These are phyloP conservation scores for Stegophylla sp. DNA, from an alignment of 2,888 invertebrate species.

Conservation along the genomic window DNA sequence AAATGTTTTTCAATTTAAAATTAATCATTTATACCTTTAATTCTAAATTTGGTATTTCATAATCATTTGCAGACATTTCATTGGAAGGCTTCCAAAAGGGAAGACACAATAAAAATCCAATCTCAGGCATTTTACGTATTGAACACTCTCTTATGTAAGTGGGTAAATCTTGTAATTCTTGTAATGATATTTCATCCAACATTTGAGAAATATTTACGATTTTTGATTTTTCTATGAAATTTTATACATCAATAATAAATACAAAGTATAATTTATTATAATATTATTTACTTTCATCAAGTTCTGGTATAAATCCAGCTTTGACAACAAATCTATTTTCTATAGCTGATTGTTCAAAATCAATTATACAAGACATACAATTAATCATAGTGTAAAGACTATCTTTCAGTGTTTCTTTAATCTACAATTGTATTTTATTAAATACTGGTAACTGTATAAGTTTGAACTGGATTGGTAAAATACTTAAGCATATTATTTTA, in stretches of 20 bases:
- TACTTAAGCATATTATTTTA: background rate
- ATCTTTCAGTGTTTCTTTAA: constrained; percentile 65
- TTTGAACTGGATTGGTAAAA: background rate
- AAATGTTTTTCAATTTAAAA: background rate
- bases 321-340: constrained; percentile 77
- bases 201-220: constrained; percentile 73
- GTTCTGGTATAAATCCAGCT: constrained; percentile 75
- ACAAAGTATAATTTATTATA: background rate
- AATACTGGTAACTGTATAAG: too few relatives aligned
- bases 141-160: constrained; percentile 73
- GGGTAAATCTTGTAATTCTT: constrained; percentile 75
- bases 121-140: constrained; percentile 76
- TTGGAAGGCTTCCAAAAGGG: constrained; percentile 70
- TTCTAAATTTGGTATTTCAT: constrained; percentile 73
- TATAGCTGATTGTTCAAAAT: constrained; percentile 71
- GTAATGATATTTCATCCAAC: constrained; percentile 75
- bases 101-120: constrained; percentile 81
- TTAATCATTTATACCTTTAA: constrained; percentile 71
- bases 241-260: background rate
- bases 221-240: constrained; percentile 46
- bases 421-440: constrained; percentile 61
- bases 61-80: constrained; percentile 68
- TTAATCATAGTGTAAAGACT: constrained; percentile 71
- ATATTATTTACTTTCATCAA: constrained; percentile 74
- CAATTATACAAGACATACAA: constrained; percentile 76